These are phyloP conservation scores for Cnemophilus loriae DNA, from an alignment of 2,113 vertebrate genomes.

Conservation along the genomic window DNA sequence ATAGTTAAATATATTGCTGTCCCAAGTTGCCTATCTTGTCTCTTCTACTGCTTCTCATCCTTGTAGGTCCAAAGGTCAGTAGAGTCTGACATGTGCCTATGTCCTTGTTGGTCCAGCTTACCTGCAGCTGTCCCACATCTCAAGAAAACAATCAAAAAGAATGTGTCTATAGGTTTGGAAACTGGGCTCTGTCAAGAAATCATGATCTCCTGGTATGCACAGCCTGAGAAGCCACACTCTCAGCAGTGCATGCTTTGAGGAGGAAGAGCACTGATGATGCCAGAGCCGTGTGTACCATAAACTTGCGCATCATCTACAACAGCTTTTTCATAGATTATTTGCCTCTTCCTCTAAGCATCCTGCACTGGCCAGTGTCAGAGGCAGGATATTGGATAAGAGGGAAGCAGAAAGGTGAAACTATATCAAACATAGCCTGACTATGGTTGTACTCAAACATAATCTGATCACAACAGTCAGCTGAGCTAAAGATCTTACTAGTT, in stretches of 20 bases:
- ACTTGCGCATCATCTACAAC: neutral
- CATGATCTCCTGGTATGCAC: rapidly evolving
- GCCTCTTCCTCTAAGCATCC: neutral
- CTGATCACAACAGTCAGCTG: neutral
- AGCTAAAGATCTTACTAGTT: neutral
- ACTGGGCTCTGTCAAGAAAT: neutral
- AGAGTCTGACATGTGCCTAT: neutral
- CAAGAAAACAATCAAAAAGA: neutral
- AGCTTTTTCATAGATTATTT: neutral
- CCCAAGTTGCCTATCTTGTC: neutral
- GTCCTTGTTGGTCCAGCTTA: neutral
- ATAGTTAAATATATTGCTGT: neutral
- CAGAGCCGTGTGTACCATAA: neutral
- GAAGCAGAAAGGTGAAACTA: neutral
- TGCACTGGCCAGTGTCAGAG: neutral
- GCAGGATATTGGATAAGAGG: neutral
- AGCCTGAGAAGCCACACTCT: neutral
- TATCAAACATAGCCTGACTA: neutral
- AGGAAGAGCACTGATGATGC: neutral
- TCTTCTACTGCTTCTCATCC: neutral
- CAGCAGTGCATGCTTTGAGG: neutral
- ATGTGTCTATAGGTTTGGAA: neutral
- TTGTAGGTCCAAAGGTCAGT: neutral
- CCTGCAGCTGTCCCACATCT: neutral
- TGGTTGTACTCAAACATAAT: neutral